Base-by-base conservation (phyloP, 2,113 vertebrate species). In the Ornithorhynchus anatinus region DNA sequence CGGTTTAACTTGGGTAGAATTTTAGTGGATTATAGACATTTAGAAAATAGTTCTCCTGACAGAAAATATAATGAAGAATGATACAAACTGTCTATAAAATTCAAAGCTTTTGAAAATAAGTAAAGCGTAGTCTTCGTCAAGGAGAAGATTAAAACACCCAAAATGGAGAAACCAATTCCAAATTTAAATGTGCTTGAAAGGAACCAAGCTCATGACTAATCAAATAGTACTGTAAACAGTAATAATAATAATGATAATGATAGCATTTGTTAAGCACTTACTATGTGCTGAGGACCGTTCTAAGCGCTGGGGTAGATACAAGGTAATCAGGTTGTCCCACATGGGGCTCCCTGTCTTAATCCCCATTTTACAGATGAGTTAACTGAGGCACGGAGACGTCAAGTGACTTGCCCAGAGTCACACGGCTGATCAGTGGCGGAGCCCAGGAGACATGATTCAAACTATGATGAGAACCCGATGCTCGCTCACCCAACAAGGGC, bases 1-100 rank as follows among this genome's bases (percentile, higher is more conserved):
- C 72, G 69, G 39, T 39, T 61, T 50, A 60, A 68, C 39, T 33
- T 62, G 35, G 51, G 54, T 38, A 79, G 73, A 61, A 50, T 60
- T 48, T 69, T 52, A 25, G 19, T 8, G 32, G 53, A 33, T 51
- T 47, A 38, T 15, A 70, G 61, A 51, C 7, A 7, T 61, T 78
- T 59, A 73, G 74, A 71, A 50, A 59, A 38, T 29, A 37, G 42
- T 51, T 63, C 39, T 66, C 14, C 17, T 59, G 43, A 77, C 43
- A 35, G 54, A 60, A n/a, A 45, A 54, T 61, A 57, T 77, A 45
- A 63, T 65, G 42, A 58, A 74, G 15, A 33, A 43, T 58, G 48
- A 50, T 23, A 42, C 43, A 72, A 65, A 59, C 25, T 1, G 1
- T 40, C 65, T 56, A 77, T 54, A 69, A 77, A 68, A 27, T 27